These are phyloP conservation scores for Carposina sasakii DNA, from an alignment of 1,140 invertebrate genomes.

Conservation along the genomic window DNA sequence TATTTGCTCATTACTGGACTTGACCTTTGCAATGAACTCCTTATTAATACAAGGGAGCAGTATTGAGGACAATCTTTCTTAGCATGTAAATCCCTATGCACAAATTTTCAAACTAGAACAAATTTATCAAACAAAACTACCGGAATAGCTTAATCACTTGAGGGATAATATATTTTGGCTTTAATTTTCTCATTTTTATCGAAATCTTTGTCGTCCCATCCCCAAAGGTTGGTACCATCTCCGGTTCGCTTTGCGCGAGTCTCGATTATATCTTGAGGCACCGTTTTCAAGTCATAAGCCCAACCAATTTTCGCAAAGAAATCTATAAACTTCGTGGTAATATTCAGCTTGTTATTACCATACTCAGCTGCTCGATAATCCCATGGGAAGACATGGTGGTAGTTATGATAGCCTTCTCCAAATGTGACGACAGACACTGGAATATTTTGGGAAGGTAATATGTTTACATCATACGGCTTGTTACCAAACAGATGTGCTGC, in stretches of 20 bases:
- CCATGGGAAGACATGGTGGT: conserved; percentile 91
- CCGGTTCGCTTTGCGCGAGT: conserved; percentile 19
- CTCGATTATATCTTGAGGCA: conserved; percentile 15
- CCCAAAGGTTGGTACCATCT: conserved; percentile 26
- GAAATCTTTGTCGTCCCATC: conserved; percentile 6
- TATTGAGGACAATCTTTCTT: too few species aligned
- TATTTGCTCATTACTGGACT: too few species aligned
- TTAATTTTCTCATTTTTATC: neutral
- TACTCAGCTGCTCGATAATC: conserved; percentile 89
- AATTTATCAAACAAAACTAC: too few species aligned
- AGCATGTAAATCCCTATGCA: too few species aligned
- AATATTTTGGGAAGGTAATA: conserved; percentile 20
- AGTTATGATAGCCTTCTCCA: conserved; percentile 89
- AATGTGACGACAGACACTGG: conserved; percentile 6
- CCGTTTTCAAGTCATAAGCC: conserved; percentile 78
- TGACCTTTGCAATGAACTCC: too few species aligned
- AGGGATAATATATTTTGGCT: too few species aligned
- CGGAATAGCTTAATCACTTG: too few species aligned
- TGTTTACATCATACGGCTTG: conserved; percentile 78
- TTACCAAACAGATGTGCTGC: conserved; percentile 76
- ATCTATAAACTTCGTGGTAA: conserved; percentile 80
- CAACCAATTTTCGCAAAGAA: conserved; percentile 69
- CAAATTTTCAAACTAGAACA: too few species aligned
- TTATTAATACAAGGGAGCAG: too few species aligned
- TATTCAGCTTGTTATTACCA: conserved; percentile 74